Evolutionary conservation across 1,140 invertebrate species (phyloP).

Genomic region (Cotesia vestalis): DNA sequence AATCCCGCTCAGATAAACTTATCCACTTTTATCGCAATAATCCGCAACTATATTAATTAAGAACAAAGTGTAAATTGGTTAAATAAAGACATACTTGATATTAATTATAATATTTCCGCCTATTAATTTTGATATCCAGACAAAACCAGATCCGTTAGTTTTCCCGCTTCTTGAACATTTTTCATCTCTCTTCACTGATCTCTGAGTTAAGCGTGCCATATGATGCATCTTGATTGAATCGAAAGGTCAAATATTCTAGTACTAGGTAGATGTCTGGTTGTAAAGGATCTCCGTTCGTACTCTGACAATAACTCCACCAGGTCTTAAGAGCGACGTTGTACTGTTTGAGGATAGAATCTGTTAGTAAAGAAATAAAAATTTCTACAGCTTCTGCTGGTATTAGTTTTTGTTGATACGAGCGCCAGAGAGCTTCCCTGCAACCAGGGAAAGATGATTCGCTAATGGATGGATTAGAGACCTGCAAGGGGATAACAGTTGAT

Average conservation of each 20-base stretch:
- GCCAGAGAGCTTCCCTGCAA: conserved; percentile 17
- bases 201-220: conserved; percentile 43
- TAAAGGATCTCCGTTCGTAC: background rate
- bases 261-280: background rate
- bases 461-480: conserved; percentile 1
- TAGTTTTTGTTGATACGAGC: background rate
- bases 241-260: conserved; percentile 1
- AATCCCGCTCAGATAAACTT: no score
- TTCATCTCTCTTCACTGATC: no score
- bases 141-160: no score
- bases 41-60: no score
- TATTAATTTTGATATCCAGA: no score
- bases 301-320: conserved; percentile 18
- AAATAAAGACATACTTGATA: no score
- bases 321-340: conserved; percentile 15
- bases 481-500: conserved; percentile 19
- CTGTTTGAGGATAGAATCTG: conserved; percentile 18
- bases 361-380: conserved; percentile 8
- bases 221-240: conserved; percentile 39
- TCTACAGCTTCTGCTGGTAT: background rate
- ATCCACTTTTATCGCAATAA: no score
- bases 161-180: no score
- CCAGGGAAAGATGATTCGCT: background rate
- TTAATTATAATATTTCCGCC: no score
- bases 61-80: no score